Conservation (phyloP, 2,888 invertebrate species). For the Empis livida region DNA sequence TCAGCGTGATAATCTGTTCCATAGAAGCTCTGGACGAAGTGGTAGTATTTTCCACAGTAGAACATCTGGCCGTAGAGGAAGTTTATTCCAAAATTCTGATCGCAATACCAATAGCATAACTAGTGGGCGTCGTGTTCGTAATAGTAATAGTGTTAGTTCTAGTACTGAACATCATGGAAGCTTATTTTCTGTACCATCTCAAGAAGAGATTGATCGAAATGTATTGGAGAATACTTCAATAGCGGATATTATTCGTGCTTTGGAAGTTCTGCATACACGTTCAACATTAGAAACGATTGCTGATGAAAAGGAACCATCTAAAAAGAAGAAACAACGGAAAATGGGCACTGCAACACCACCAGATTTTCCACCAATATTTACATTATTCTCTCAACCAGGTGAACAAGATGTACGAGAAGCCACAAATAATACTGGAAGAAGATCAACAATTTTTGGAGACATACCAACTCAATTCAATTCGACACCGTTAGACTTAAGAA, state of each 20-base stretch:
- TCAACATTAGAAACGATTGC: conserved; percentile 2
- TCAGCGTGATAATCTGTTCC: background rate
- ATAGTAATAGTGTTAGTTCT: background rate
- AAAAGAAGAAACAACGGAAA: conserved; percentile 35
- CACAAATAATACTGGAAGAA: conserved; percentile 14
- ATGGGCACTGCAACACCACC: conserved; percentile 42
- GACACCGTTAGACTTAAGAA: background rate
- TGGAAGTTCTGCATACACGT: conserved; percentile 51
- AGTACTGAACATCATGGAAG: conserved; percentile 21
- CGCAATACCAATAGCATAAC: too few relatives aligned
- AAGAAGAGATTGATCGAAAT: conserved; percentile 24
- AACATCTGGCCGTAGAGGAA: conserved; percentile 26
- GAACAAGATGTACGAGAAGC: background rate
- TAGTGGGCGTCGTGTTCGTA: conserved; percentile 13
- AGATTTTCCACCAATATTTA: conserved; percentile 36
- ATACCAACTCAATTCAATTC: conserved; percentile 7
- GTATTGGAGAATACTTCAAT: conserved; percentile 71
- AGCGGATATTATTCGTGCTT: conserved; percentile 65
- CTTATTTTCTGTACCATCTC: conserved; percentile 29
- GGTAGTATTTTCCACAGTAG: conserved; percentile 7
- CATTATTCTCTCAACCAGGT: conserved; percentile 36
- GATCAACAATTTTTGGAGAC: conserved; percentile 29
- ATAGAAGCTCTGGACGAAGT: conserved; percentile 5
- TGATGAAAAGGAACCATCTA: conserved; percentile 6
- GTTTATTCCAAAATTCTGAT: conserved; percentile 12